Evolutionary conservation across 2,797 vertebrate species (phyloP).

Genomic region (Scolopax bukidnonensis): DNA sequence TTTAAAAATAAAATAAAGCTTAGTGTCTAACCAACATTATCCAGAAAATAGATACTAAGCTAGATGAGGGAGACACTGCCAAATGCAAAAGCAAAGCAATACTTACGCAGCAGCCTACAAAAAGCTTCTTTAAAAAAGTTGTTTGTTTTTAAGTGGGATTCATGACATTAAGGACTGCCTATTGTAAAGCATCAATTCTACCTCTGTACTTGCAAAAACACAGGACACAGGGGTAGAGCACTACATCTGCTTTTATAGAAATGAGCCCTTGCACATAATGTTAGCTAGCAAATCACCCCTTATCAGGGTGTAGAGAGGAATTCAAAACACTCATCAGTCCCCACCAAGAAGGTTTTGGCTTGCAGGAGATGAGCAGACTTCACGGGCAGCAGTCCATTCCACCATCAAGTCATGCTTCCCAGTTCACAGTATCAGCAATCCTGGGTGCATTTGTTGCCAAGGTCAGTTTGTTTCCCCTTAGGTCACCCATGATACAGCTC

Average conservation of each 20-base stretch:
- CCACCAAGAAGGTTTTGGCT: neutral
- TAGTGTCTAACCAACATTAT: neutral
- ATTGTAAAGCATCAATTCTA: neutral
- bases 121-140: neutral
- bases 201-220: neutral
- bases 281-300: neutral
- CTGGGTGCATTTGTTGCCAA: neutral
- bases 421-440: neutral
- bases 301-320: neutral
- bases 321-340: neutral
- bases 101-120: neutral
- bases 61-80: neutral
- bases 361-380: neutral
- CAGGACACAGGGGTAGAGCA: neutral
- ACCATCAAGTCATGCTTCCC: neutral
- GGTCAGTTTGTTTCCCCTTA: neutral
- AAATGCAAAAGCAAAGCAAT: neutral
- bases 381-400: neutral
- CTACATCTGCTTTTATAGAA: neutral
- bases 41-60: neutral
- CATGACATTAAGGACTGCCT: neutral
- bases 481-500: neutral
- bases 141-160: neutral
- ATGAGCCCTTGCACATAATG: neutral
- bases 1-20: neutral